Conservation (phyloP, 2,113 vertebrate species). For the Pipra filicauda region DNA sequence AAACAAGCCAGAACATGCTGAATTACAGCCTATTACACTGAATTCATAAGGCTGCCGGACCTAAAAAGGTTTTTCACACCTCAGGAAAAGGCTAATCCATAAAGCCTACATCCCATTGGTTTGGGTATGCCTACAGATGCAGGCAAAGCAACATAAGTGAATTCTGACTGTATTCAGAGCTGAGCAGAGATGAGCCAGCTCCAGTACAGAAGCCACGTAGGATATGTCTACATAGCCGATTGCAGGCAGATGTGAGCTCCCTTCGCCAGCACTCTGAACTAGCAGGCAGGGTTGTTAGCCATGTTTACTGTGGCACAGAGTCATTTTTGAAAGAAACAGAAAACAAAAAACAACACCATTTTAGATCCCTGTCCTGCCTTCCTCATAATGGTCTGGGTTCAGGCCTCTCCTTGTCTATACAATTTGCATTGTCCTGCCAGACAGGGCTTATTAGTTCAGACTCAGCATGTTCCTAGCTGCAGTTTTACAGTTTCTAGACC, state of each 20-base stretch:
- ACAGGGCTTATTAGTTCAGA: not conserved
- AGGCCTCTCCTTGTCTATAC: not conserved
- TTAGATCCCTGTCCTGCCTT: not conserved
- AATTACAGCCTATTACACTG: conserved; percentile 50
- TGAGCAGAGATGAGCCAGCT: not conserved
- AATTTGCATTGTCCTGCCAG: not conserved
- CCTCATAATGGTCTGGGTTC: not conserved
- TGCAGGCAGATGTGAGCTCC: conserved; percentile 33
- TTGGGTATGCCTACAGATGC: not conserved
- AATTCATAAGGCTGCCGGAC: not conserved
- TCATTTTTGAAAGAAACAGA: conserved; percentile 16
- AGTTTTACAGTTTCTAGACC: not conserved
- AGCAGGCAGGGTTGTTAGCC: not conserved
- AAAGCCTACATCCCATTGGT: not conserved
- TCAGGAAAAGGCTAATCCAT: not conserved
- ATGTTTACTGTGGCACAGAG: conserved; percentile 22
- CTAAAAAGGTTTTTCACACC: not conserved
- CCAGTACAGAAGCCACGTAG: not conserved
- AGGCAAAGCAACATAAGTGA: not conserved
- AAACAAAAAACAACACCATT: conserved; percentile 18
- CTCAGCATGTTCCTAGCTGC: not conserved
- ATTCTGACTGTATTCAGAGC: fast-evolving
- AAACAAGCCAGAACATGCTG: conserved; percentile 52
- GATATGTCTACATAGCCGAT: not conserved
- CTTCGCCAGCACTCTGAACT: not conserved